Evolutionary conservation across 2,113 vertebrate species (phyloP).

Genomic region (Xiphorhynchus elegans): DNA sequence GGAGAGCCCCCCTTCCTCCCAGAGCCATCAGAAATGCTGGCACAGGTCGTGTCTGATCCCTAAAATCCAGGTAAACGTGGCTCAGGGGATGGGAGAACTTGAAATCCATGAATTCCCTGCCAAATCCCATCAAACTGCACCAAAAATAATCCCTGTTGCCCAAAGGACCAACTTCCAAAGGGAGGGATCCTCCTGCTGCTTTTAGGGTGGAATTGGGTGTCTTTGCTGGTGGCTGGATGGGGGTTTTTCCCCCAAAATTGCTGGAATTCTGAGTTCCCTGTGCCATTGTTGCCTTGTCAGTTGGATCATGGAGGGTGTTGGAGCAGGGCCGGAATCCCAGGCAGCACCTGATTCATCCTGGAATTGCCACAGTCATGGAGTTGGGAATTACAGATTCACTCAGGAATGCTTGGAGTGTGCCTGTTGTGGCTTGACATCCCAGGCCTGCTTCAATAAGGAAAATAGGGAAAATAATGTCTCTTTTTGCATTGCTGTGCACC

Average conservation of each 20-base stretch:
- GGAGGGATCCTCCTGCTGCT: neutral
- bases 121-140: neutral
- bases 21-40: neutral
- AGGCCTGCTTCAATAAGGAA: neutral
- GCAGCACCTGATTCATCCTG: constrained; percentile 28
- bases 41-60: neutral
- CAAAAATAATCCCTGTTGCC: neutral
- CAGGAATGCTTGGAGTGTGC: neutral
- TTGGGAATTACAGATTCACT: neutral
- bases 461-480: neutral
- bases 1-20: neutral
- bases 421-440: neutral
- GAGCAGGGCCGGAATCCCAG: neutral
- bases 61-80: neutral
- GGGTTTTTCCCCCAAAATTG: neutral
- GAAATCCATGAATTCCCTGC: neutral
- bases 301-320: neutral
- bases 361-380: neutral
- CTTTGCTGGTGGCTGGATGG: neutral
- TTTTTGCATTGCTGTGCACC: neutral
- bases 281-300: neutral
- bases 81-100: neutral
- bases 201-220: fast-evolving
- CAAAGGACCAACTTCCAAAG: neutral
- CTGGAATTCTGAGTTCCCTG: neutral